phyloP scores from a whole-genome alignment of 2,113 vertebrate genomes.

The Chelonoidis abingdonii region DNA sequence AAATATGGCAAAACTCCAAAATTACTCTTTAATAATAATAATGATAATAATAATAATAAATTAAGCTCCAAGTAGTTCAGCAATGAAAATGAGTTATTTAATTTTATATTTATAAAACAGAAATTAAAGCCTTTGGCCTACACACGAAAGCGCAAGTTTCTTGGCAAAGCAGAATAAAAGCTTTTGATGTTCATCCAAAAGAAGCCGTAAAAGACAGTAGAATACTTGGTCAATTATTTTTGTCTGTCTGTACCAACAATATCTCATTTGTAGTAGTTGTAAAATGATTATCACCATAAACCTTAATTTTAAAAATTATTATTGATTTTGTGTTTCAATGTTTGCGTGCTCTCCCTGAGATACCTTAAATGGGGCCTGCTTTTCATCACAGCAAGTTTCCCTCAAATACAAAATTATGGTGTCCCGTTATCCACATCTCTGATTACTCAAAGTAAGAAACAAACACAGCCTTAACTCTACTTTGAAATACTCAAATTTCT shows the following conservation, averaged over 20 bases:
- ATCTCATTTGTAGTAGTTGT: background rate
- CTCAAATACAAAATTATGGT: background rate
- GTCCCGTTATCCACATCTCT: fast-evolving
- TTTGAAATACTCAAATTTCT: background rate
- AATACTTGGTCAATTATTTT: background rate
- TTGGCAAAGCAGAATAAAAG: conserved; percentile 4
- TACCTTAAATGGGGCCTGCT: background rate
- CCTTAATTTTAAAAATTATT: background rate
- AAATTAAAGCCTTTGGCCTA: background rate
- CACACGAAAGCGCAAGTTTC: background rate
- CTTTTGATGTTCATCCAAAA: background rate
- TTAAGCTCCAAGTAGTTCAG: conserved; percentile 26
- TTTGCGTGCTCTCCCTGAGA: background rate
- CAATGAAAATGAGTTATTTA: conserved; percentile 42
- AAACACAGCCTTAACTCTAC: background rate
- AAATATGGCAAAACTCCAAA: conserved; percentile 65
- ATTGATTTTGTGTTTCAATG: background rate
- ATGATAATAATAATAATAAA: conserved; percentile 16
- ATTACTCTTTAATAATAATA: conserved; percentile 37
- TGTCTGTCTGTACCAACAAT: background rate
- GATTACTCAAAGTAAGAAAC: background rate
- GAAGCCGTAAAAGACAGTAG: background rate
- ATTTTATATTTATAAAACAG: conserved; percentile 54
- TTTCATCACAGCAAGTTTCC: background rate
- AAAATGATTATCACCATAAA: conserved; percentile 24